Conservation (phyloP, 37 sponge, comb jelly and placozoan species). For the Tethya wilhelma region DNA sequence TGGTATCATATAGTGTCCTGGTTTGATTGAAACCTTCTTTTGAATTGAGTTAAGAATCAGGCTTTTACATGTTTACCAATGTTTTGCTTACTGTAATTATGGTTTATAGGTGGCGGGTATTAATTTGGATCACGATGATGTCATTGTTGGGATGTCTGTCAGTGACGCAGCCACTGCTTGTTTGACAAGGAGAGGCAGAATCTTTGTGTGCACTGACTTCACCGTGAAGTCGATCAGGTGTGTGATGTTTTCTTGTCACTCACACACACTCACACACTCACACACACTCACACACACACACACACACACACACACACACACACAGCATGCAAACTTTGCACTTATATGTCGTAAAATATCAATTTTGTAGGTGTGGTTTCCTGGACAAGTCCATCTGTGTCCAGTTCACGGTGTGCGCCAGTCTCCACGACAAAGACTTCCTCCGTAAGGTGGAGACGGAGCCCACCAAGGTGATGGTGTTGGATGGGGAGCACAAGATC, state of each 20-base stretch:
- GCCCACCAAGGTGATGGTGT: slow-evolving; percentile 34
- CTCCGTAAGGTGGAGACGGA: slow-evolving; percentile 45
- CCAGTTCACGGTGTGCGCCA: slow-evolving; percentile 80
- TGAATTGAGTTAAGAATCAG: too few relatives aligned
- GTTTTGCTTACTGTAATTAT: background rate
- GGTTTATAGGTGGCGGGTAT: slow-evolving; percentile 57
- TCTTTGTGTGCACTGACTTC: slow-evolving; percentile 67
- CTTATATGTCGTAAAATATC: background rate
- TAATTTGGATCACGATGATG: slow-evolving; percentile 52
- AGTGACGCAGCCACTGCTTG: slow-evolving; percentile 82
- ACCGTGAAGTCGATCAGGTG: slow-evolving; percentile 57
- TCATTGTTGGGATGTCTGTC: slow-evolving; percentile 58
- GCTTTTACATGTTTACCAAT: too few relatives aligned
- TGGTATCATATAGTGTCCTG: too few relatives aligned
- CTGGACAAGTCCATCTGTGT: slow-evolving; percentile 33
- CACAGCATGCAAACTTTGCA: background rate
- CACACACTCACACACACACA: too few relatives aligned
- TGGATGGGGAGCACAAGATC: slow-evolving; percentile 57
- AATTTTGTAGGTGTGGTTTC: slow-evolving; percentile 54
- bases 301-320: too few relatives aligned
- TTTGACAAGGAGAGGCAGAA: slow-evolving; percentile 48
- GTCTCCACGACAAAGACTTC: slow-evolving; percentile 61
- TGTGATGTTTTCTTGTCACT: too few relatives aligned
- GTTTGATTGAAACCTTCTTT: too few relatives aligned
- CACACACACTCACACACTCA: too few relatives aligned